These are phyloP conservation scores for Otolemur garnettii DNA, from an alignment of 2,113 vertebrate species.

Conservation along the genomic window DNA sequence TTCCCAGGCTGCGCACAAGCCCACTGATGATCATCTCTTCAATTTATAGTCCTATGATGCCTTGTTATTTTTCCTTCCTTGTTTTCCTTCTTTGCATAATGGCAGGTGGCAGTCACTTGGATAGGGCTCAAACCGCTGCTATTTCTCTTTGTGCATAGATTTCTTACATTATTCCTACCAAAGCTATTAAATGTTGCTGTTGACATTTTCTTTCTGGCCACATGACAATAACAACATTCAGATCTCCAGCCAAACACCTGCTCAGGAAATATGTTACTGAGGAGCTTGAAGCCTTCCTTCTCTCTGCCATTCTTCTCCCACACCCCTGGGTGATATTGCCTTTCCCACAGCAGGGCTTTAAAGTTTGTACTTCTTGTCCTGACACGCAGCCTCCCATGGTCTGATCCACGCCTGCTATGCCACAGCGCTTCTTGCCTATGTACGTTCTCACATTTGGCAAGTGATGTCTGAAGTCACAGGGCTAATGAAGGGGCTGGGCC, in stretches of 20 bases:
- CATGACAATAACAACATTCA: slow-evolving; percentile 32
- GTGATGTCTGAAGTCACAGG: background rate
- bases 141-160: slow-evolving; percentile 5
- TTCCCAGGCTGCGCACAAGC: slow-evolving; percentile 6
- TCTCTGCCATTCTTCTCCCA: background rate
- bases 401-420: background rate
- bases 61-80: slow-evolving; percentile 59
- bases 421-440: background rate
- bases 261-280: slow-evolving; percentile 9
- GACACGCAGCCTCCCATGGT: background rate
- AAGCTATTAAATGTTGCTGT: slow-evolving; percentile 65
- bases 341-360: background rate
- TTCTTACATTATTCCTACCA: slow-evolving; percentile 36
- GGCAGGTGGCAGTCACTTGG: slow-evolving; percentile 75
- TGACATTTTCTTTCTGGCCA: slow-evolving; percentile 72
- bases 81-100: slow-evolving; percentile 64
- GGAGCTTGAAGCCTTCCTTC: background rate
- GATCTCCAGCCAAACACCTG: slow-evolving; percentile 63
- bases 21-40: slow-evolving; percentile 24
- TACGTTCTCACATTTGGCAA: background rate
- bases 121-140: slow-evolving; percentile 47
- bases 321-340: background rate
- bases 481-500: background rate
- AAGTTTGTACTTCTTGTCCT: background rate
- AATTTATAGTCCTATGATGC: slow-evolving; percentile 10